phyloP scores from a whole-genome alignment of 2,113 vertebrate genomes.

The Nesoenas mayeri region DNA sequence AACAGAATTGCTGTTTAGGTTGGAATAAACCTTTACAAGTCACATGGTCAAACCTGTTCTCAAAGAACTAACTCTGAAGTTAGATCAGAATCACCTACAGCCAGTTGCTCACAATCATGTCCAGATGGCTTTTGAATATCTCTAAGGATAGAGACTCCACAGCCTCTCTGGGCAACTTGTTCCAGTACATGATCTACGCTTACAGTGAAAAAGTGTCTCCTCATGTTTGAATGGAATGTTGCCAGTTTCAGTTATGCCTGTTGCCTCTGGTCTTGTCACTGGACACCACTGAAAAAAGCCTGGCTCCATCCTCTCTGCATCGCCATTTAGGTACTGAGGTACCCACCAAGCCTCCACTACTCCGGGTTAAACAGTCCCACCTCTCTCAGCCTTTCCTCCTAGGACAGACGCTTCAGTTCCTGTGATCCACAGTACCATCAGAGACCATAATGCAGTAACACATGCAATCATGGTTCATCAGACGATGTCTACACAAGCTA shows the following conservation, averaged over 20 bases:
- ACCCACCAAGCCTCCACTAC: not conserved
- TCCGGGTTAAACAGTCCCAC: not conserved
- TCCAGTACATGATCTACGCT: rapidly evolving
- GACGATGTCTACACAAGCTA: not conserved
- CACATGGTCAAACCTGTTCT: not conserved
- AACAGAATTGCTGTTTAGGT: not conserved
- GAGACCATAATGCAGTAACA: not conserved
- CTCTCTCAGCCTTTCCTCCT: not conserved
- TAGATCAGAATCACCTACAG: not conserved
- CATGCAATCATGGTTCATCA: not conserved
- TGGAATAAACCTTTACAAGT: not conserved
- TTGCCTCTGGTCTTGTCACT: not conserved
- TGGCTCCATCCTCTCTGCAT: not conserved
- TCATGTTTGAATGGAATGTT: not conserved
- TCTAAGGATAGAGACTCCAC: not conserved
- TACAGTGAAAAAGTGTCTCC: not conserved
- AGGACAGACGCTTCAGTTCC: not conserved
- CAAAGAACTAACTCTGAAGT: not conserved
- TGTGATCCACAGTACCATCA: not conserved
- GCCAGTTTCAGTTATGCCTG: not conserved
- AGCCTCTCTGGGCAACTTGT: not conserved
- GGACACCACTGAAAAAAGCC: not conserved
- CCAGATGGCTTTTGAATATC: not conserved
- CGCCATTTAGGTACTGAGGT: not conserved
- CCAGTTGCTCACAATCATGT: rapidly evolving